These are phyloP conservation scores for Sander vitreus DNA, from an alignment of 2,113 vertebrate species.

Conservation along the genomic window DNA sequence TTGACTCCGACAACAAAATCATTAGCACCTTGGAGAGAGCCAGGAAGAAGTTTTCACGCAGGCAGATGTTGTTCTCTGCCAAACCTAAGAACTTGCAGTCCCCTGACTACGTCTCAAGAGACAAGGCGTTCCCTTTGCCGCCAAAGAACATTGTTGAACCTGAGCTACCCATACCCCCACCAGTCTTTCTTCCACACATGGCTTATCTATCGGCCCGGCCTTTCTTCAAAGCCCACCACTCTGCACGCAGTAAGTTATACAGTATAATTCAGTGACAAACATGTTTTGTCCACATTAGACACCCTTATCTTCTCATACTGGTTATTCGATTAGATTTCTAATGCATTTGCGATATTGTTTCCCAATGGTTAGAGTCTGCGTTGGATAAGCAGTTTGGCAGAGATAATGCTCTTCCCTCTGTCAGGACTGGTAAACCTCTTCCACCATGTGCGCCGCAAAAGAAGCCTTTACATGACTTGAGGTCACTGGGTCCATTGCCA, in stretches of 20 bases:
- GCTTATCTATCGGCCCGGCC: slow-evolving; percentile 76
- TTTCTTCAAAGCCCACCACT: slow-evolving; percentile 65
- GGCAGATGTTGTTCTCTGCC: slow-evolving; percentile 62
- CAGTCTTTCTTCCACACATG: slow-evolving; percentile 57
- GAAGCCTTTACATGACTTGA: slow-evolving; percentile 83
- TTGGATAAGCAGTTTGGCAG: slow-evolving; percentile 32
- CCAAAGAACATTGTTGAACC: slow-evolving; percentile 1
- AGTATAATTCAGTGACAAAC: background rate
- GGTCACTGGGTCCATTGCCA: slow-evolving; percentile 82
- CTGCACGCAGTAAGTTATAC: slow-evolving; percentile 43
- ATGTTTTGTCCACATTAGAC: background rate
- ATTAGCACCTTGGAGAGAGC: slow-evolving; percentile 81
- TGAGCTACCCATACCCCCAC: slow-evolving; percentile 1
- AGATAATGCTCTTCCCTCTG: slow-evolving; percentile 11
- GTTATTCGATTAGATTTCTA: background rate
- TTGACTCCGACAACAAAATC: slow-evolving; percentile 64
- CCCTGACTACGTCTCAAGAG: slow-evolving; percentile 17
- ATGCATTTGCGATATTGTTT: background rate
- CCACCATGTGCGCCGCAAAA: slow-evolving; percentile 51
- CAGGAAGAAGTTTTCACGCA: slow-evolving; percentile 77
- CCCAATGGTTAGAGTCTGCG: slow-evolving; percentile 38
- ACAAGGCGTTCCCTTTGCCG: slow-evolving; percentile 22
- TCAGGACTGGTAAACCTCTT: slow-evolving; percentile 19
- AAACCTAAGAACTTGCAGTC: slow-evolving; percentile 66
- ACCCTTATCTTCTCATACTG: background rate